Conservation (phyloP, 2,113 vertebrate genomes). For the Geococcyx californianus region DNA sequence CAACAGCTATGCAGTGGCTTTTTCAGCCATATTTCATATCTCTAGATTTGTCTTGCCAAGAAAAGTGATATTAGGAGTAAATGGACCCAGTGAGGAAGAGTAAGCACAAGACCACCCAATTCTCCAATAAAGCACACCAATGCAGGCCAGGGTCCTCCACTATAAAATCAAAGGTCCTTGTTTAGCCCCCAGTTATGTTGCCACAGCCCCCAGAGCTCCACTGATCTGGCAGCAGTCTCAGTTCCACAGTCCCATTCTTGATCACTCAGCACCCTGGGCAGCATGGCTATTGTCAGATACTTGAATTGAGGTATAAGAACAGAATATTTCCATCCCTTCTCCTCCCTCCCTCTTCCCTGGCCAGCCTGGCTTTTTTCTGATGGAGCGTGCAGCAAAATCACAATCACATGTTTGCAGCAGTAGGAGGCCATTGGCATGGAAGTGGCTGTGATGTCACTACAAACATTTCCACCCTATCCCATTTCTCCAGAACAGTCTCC, state of each 20-base stretch:
- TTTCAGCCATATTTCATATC: not conserved
- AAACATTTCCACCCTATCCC: conserved; percentile 66
- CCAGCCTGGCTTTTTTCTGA: conserved; percentile 55
- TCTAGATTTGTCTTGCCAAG: not conserved
- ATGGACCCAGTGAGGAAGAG: not conserved
- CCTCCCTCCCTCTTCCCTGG: conserved; percentile 7
- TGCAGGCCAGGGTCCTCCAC: not conserved
- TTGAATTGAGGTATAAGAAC: conserved; percentile 46
- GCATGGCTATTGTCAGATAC: conserved; percentile 19
- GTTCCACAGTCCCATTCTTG: not conserved
- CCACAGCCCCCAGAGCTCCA: not conserved
- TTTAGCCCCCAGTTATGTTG: not conserved
- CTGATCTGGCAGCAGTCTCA: not conserved
- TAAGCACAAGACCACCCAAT: not conserved
- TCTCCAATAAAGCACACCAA: not conserved
- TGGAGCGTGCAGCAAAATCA: conserved; percentile 68
- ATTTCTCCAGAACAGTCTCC: conserved; percentile 64
- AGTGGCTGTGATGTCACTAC: conserved; percentile 64
- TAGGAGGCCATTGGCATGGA: conserved; percentile 68
- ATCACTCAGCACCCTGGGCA: not conserved
- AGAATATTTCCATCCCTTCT: conserved; percentile 47
- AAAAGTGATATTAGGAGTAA: not conserved
- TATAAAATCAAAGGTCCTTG: not conserved
- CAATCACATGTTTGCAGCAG: conserved; percentile 67
- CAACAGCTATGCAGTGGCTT: not conserved